Conservation (phyloP, 2,888 invertebrate species). For the Tetragonula carbonaria region DNA sequence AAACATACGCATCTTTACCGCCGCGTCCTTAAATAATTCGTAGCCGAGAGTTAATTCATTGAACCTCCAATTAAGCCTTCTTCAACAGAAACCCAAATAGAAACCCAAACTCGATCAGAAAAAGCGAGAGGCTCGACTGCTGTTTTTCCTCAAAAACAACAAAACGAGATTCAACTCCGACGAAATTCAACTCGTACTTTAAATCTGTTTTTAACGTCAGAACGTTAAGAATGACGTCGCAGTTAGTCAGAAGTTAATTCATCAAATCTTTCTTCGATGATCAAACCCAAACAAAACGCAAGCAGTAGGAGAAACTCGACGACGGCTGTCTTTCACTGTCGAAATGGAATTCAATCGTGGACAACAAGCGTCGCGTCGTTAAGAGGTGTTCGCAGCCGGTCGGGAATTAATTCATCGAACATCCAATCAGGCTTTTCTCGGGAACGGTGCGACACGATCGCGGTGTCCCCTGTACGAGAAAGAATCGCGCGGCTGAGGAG, state of each 20-base stretch:
- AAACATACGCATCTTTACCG: not conserved
- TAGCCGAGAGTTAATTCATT: not conserved
- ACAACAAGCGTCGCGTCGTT: not conserved
- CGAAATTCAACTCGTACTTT: too few relatives aligned
- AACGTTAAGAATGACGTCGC: not conserved
- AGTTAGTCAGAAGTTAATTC: conserved; percentile 37
- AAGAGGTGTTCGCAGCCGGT: conserved; percentile 13
- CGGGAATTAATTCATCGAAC: conserved; percentile 57
- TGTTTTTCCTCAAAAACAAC: not conserved
- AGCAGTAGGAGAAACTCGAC: not conserved
- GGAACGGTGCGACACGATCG: conserved; percentile 24
- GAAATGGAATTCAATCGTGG: conserved; percentile 2
- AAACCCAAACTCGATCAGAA: not conserved
- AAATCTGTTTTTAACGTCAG: too few relatives aligned
- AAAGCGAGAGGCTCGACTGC: not conserved
- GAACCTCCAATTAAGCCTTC: not conserved
- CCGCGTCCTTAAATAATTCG: too few relatives aligned
- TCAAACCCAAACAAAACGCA: too few relatives aligned
- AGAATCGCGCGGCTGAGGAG: conserved; percentile 44
- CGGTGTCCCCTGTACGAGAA: conserved; percentile 32
- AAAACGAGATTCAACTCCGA: too few relatives aligned
- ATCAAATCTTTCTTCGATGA: conserved; percentile 38
- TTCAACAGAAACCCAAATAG: not conserved
- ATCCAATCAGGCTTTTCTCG: conserved; percentile 36
- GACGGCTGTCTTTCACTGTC: not conserved